Percentiles rank a stretch among this genome's conserved stretches.
These are phyloP conservation scores for Diploscapter pachys DNA, from an alignment of 1,140 invertebrate species.

Conservation along the genomic window DNA sequence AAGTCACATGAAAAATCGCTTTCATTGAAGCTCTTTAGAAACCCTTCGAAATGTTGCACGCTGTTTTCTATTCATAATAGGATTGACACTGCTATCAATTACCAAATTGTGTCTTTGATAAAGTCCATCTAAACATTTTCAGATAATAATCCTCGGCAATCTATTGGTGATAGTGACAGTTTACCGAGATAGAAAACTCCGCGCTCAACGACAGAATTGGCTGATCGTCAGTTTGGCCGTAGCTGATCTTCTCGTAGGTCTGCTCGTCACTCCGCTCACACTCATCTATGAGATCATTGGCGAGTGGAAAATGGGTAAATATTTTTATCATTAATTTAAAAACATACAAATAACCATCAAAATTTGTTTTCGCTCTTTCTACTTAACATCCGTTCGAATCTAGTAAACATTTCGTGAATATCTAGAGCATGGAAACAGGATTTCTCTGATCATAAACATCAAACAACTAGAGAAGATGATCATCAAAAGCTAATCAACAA, in stretches of 20 bases:
- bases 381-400: too few species aligned
- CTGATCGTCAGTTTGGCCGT: conserved; percentile 69
- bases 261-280: conserved; percentile 69
- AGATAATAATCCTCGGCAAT: conserved; percentile 56
- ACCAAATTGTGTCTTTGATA: background rate
- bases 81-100: background rate
- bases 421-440: too few species aligned
- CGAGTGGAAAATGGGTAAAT: conserved; percentile 66
- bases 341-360: background rate
- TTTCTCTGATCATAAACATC: too few species aligned
- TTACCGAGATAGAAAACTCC: conserved; percentile 52
- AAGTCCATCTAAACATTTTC: conserved; percentile 11
- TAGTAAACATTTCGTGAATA: too few species aligned
- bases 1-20: background rate
- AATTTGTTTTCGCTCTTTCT: too few species aligned
- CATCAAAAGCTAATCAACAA: too few species aligned
- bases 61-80: background rate
- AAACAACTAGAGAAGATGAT: too few species aligned
- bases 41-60: background rate
- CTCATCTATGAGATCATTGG: conserved; percentile 67
- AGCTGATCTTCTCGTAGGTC: conserved; percentile 68
- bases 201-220: conserved; percentile 64
- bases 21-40: background rate
- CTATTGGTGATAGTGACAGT: conserved; percentile 56
- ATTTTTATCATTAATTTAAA: background rate